These are phyloP conservation scores for Julus scandinavius DNA, from an alignment of 2,888 invertebrate genomes.

Conservation along the genomic window DNA sequence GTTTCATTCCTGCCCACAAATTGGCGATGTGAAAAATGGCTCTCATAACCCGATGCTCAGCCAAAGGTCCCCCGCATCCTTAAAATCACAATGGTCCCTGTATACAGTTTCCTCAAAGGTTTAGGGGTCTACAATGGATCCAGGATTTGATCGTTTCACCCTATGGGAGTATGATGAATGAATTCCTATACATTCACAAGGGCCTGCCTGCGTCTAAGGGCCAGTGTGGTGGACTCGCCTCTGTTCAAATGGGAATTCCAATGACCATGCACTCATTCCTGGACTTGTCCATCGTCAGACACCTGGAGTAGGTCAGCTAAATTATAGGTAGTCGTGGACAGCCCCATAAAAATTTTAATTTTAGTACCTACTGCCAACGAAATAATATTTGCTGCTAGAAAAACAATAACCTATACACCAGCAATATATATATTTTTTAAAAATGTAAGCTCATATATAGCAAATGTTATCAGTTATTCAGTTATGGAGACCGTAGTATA, in stretches of 20 bases:
- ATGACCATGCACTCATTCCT: neutral
- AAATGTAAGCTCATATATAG: too few relatives aligned
- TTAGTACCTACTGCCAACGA: too few relatives aligned
- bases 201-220: neutral
- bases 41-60: neutral
- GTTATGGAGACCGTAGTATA: too few relatives aligned
- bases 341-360: too few relatives aligned
- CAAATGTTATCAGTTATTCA: too few relatives aligned
- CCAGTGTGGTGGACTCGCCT: neutral
- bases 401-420: too few relatives aligned
- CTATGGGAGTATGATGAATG: conserved; percentile 31
- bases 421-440: too few relatives aligned
- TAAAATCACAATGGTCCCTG: neutral
- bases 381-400: too few relatives aligned
- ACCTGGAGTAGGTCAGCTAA: neutral
- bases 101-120: neutral
- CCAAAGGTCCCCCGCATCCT: conserved; percentile 5
- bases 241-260: neutral
- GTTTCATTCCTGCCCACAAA: neutral
- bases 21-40: neutral
- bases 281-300: neutral
- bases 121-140: conserved; percentile 5
- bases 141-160: conserved; percentile 2
- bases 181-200: neutral
- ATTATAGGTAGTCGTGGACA: too few relatives aligned